Evolutionary conservation across 2,888 invertebrate genomes (phyloP).

Genomic region (Mythimna loreyi): DNA sequence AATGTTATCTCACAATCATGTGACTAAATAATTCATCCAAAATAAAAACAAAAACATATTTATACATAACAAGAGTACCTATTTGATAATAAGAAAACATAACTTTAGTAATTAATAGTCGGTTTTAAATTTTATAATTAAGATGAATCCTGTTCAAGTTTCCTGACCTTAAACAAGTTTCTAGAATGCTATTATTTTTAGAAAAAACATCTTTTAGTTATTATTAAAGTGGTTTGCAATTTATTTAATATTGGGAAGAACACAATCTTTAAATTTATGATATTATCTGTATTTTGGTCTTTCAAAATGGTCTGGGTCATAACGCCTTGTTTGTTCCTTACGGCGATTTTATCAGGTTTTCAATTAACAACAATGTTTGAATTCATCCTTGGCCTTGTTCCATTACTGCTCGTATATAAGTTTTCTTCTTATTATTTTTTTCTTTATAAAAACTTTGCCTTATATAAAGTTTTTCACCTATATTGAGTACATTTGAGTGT

Average conservation of each 20-base stretch:
- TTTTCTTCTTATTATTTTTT: no score
- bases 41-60: constrained; percentile 7
- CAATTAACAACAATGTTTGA: constrained; percentile 17
- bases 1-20: background rate
- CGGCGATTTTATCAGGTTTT: constrained; percentile 9
- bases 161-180: constrained; percentile 45
- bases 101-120: constrained; percentile 22
- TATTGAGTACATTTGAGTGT: no score
- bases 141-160: constrained; percentile 32
- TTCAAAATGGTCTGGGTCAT: constrained; percentile 6
- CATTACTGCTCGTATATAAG: background rate
- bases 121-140: constrained; percentile 2
- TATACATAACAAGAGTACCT: no score
- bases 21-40: background rate
- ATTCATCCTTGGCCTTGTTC: constrained; percentile 13
- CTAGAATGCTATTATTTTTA: constrained; percentile 2
- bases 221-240: constrained; percentile 3
- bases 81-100: constrained; percentile 10
- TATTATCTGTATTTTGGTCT: constrained; percentile 7
- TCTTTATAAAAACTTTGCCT: no score
- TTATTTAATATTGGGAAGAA: constrained; percentile 6
- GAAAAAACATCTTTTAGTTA: constrained; percentile 13
- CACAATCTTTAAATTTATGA: background rate
- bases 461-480: no score
- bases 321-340: constrained; percentile 25